Evolutionary conservation across 2,888 invertebrate genomes (phyloP).

Genomic region (Serrognathus titanus): DNA sequence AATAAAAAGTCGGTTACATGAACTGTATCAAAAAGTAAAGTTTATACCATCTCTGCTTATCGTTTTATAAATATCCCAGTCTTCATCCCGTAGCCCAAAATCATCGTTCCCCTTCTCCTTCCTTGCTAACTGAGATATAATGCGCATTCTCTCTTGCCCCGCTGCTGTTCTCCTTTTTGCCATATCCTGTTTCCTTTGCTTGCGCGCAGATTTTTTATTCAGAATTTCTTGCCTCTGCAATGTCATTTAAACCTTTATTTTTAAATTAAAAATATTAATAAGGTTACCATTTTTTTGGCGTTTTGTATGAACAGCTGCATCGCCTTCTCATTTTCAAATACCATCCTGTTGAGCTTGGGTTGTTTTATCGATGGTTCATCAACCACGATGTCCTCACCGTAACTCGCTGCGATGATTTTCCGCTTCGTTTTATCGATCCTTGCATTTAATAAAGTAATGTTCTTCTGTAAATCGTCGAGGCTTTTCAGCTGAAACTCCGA

Average conservation of each 20-base stretch:
- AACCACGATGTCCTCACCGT: constrained; percentile 57
- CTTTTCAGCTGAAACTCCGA: constrained; percentile 72
- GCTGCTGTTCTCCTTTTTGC: constrained; percentile 86
- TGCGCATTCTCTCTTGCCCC: constrained; percentile 91
- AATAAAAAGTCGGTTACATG: neutral
- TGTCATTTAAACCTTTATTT: neutral
- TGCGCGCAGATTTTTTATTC: constrained; percentile 67
- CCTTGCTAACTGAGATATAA: constrained; percentile 84
- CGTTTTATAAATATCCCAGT: constrained; percentile 95
- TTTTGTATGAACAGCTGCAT: constrained; percentile 53
- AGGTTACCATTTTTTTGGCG: constrained; percentile 59
- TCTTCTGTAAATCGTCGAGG: constrained; percentile 75
- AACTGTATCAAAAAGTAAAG: neutral
- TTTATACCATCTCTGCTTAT: constrained; percentile 62
- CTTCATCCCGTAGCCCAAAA: constrained; percentile 90
- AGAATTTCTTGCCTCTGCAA: constrained; percentile 66
- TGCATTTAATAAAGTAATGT: constrained; percentile 63
- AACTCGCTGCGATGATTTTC: constrained; percentile 68
- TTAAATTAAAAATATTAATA: neutral
- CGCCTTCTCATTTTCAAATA: constrained; percentile 46
- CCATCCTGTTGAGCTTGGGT: constrained; percentile 46
- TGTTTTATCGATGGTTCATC: constrained; percentile 47
- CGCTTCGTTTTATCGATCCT: constrained; percentile 75
- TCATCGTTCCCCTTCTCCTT: constrained; percentile 80
- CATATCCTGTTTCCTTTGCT: constrained; percentile 82